A percentile compares a stretch with the other conserved stretches of the same genome.
These are phyloP conservation scores for Pegoplata infirma DNA, from an alignment of 2,888 invertebrate genomes.

Conservation along the genomic window DNA sequence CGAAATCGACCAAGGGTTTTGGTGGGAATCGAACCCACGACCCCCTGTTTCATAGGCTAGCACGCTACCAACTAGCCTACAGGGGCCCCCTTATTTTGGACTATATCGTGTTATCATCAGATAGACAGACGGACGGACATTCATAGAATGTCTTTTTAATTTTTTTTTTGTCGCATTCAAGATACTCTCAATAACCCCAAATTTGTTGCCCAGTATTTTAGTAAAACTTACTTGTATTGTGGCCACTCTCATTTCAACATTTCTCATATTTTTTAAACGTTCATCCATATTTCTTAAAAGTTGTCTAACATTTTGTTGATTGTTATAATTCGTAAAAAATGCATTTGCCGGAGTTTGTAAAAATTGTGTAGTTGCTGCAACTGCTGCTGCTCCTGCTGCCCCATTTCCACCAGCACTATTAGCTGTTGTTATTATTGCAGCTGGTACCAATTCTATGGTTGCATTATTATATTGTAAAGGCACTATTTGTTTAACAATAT, in stretches of 20 bases:
- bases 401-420: background rate
- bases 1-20: too few relatives aligned
- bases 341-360: constrained; percentile 66
- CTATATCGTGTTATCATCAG: too few relatives aligned
- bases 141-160: background rate
- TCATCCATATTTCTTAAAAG: constrained; percentile 73
- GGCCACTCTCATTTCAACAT: constrained; percentile 75
- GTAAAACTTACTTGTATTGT: constrained; percentile 74
- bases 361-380: constrained; percentile 45
- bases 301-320: constrained; percentile 72
- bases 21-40: too few relatives aligned
- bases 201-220: too few relatives aligned
- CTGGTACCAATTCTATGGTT: constrained; percentile 57
- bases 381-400: constrained; percentile 14
- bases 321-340: constrained; percentile 69
- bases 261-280: constrained; percentile 73
- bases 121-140: too few relatives aligned
- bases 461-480: constrained; percentile 69
- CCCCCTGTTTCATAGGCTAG: too few relatives aligned
- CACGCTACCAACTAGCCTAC: too few relatives aligned
- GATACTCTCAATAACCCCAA: too few relatives aligned
- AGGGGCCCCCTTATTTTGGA: too few relatives aligned
- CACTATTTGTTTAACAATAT: constrained; percentile 69
- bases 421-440: constrained; percentile 36
- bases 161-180: too few relatives aligned